Base-by-base conservation (phyloP, 1,140 invertebrate species). In the Anagrus nilaparvatae region DNA sequence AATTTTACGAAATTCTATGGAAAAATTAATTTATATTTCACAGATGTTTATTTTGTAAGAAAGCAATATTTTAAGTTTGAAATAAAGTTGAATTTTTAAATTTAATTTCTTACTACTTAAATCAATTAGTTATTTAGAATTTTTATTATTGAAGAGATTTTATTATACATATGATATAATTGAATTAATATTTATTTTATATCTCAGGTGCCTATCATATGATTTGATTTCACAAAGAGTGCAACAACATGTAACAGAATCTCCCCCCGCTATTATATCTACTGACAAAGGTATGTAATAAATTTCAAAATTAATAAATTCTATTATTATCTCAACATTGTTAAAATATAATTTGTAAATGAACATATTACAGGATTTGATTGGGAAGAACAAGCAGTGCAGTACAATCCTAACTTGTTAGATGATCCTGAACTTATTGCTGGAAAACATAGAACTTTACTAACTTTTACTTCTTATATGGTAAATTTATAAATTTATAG, bases 391-490 rank as follows among this genome's bases (percentile, higher is more conserved):
- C 54, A 63, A 41, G 54, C 54, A 29, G 47, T 70, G 17, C 76
- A 79, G 20, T 95, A 95, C 59, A 81, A 85, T 56, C 87, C 93
- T 0, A 86, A 90, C 66, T 74, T 92, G 27, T 65, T 97, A 17
- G 93, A 97, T 64, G 92, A 97, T 71, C 92, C 92, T 1, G 92
- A 97, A 68, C 67, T 97, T 12, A 89, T 92, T 52, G 90, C 90
- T 29, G 93, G 92, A 17, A 95, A 94, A 65, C 92, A 97, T 67
- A 74, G 90, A 43, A 97, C 91, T 8, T 64, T 95, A 10, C 69
- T 96, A n/a, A 93, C 89, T 3, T 96, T 97, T 60, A 84, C 89
- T 2, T 93, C 91, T 0, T 96, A 96, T 55, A 87, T 95, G 79
- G 79, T 81, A 68, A 54, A 48, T 46, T 30, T 40, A 5, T 21